These are phyloP conservation scores for Macrotrachela quadricornifera DNA, from an alignment of 1,140 invertebrate species.

Conservation along the genomic window DNA sequence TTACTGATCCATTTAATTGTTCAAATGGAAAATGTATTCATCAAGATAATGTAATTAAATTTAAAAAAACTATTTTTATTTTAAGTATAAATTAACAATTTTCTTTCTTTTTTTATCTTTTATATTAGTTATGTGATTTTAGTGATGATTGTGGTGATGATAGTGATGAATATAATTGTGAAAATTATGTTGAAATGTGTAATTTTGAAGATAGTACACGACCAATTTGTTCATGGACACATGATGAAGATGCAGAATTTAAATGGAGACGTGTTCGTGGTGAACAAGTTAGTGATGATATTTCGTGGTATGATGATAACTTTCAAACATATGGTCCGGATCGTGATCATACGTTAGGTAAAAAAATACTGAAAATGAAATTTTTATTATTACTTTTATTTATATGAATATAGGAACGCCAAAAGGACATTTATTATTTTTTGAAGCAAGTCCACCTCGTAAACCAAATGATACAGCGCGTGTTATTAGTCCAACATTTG, in stretches of 20 bases:
- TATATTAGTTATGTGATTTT: conserved; percentile 40
- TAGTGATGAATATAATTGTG: conserved; percentile 19
- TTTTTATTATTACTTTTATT: too few relatives aligned
- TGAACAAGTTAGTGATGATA: conserved; percentile 21
- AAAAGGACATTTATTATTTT: conserved; percentile 51
- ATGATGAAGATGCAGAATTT: conserved; percentile 48
- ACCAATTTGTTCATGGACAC: conserved; percentile 45
- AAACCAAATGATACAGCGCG: conserved; percentile 45
- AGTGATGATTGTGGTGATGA: conserved; percentile 32
- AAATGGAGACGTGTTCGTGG: conserved; percentile 47
- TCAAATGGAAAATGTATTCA: too few relatives aligned
- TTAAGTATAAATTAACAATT: too few relatives aligned
- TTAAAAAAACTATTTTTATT: too few relatives aligned
- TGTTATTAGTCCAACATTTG: conserved; percentile 33
- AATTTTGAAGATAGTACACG: conserved; percentile 14
- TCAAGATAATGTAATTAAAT: too few relatives aligned
- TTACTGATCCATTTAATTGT: too few relatives aligned
- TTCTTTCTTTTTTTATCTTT: too few relatives aligned
- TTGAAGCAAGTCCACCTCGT: conserved; percentile 44
- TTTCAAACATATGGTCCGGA: too few relatives aligned
- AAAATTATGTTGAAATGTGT: conserved; percentile 14
- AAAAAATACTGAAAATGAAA: neutral
- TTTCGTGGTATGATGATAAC: neutral
- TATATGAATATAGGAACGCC: neutral
- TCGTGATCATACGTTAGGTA: too few relatives aligned